Conservation (phyloP, 2,797 vertebrate genomes). For the Pipistrellus pygmaeus region DNA sequence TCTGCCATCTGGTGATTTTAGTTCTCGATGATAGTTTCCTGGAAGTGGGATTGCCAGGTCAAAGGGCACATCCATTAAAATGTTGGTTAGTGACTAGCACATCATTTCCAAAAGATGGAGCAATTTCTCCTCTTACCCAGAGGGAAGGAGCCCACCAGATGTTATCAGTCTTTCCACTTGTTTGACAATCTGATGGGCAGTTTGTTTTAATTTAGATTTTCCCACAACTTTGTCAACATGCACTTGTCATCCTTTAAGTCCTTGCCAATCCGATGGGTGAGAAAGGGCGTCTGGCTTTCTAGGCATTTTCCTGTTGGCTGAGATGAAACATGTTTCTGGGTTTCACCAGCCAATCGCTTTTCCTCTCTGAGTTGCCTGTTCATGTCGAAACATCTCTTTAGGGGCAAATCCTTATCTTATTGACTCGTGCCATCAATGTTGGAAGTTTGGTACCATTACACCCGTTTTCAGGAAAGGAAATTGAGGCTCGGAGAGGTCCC, state of each 20-base stretch:
- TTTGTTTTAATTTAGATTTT: constrained; percentile 20
- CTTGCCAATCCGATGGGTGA: background rate
- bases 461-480: background rate
- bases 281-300: background rate
- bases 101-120: constrained; percentile 26
- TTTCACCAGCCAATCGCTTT: background rate
- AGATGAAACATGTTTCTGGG: background rate
- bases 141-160: background rate
- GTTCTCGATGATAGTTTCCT: constrained; percentile 12
- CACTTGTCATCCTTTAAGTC: background rate
- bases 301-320: background rate
- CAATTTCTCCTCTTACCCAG: background rate
- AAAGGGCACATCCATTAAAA: constrained; percentile 22
- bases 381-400: background rate
- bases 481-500: background rate
- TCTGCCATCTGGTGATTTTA: constrained; percentile 12
- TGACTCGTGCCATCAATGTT: background rate
- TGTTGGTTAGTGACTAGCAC: background rate
- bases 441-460: background rate
- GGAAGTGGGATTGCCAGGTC: constrained; percentile 44
- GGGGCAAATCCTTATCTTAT: background rate
- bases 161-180: background rate
- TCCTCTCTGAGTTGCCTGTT: background rate
- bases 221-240: background rate
- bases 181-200: constrained; percentile 42